phyloP scores from a whole-genome alignment of 2,113 vertebrate species.

The Dasyprocta punctata region DNA sequence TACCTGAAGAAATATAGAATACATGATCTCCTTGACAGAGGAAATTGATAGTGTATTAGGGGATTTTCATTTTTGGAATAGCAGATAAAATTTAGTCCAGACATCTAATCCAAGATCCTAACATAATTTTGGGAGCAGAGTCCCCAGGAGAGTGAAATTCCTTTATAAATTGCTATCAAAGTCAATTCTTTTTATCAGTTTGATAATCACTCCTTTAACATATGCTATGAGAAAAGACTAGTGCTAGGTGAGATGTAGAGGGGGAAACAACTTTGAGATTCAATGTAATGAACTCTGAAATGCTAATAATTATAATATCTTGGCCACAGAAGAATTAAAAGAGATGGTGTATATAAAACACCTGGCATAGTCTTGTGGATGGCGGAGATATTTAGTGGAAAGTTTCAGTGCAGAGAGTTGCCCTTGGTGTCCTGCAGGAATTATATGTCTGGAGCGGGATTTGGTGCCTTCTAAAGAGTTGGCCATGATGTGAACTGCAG shows the following conservation, averaged over 20 bases:
- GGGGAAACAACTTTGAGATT: background rate
- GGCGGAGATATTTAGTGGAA: background rate
- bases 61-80: background rate
- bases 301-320: background rate
- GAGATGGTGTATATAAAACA: background rate
- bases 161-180: background rate
- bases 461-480: background rate
- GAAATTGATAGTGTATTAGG: background rate
- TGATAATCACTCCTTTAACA: background rate
- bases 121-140: background rate
- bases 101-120: constrained; percentile 23
- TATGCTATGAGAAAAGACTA: background rate
- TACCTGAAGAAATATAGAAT: constrained; percentile 4
- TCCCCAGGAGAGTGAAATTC: background rate
- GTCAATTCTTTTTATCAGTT: background rate
- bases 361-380: background rate
- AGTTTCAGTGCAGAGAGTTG: background rate
- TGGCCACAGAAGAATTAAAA: background rate
- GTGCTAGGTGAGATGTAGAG: background rate
- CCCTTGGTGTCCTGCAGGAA: background rate
- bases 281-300: constrained; percentile 5
- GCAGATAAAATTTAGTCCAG: background rate
- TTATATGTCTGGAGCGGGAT: background rate
- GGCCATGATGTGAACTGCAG: background rate
- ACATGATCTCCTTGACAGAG: background rate